Evolutionary conservation across 2,888 invertebrate genomes (phyloP).

Genomic region (Pseudococcus viburni): DNA sequence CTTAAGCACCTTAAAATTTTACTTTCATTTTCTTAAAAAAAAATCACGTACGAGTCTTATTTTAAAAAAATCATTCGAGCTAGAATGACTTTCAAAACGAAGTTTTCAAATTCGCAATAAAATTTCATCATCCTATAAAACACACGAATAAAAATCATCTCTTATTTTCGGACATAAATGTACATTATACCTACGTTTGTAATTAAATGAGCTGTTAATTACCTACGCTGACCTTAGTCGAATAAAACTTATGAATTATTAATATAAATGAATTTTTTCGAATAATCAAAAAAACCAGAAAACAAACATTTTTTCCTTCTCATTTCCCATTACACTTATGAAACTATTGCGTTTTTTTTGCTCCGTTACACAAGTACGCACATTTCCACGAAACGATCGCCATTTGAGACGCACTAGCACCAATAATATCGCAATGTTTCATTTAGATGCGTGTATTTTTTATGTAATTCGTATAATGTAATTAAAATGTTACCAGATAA

Average conservation of each 20-base stretch:
- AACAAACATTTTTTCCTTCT: slow-evolving; percentile 3
- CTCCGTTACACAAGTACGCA: background rate
- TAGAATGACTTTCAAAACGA: background rate
- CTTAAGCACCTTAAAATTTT: background rate
- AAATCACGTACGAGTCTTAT: background rate
- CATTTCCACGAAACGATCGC: background rate
- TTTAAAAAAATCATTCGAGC: background rate
- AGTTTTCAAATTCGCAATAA: background rate
- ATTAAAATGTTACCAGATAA: slow-evolving; percentile 12
- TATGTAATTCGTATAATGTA: slow-evolving; percentile 4
- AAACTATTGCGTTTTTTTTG: background rate
- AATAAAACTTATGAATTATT: slow-evolving; percentile 28
- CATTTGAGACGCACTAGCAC: background rate
- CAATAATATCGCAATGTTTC: background rate
- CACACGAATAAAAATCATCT: background rate
- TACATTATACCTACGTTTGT: background rate
- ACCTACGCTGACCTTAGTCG: background rate
- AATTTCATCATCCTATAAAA: background rate
- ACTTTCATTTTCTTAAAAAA: slow-evolving; percentile 17
- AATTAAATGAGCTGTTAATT: slow-evolving; percentile 27
- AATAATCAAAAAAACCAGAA: background rate
- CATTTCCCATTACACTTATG: background rate
- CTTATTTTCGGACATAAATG: background rate
- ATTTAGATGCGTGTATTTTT: slow-evolving; percentile 9
- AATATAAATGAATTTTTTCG: background rate